Evolutionary conservation across 2,888 invertebrate species (phyloP).

Genomic region (Allacma fusca): DNA sequence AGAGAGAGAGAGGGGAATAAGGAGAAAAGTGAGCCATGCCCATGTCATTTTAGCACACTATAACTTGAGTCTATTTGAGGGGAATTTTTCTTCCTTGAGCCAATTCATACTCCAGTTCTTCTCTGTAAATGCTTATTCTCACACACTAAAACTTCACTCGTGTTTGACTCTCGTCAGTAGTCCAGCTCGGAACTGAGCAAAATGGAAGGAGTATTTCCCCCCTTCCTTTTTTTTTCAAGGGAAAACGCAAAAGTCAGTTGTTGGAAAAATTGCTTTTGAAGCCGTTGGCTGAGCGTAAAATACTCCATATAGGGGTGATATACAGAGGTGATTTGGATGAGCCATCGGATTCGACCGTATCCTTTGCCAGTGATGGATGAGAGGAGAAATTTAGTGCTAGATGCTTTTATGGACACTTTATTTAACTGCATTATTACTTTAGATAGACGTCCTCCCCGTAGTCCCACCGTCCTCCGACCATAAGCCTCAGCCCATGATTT

Average conservation of each 20-base stretch:
- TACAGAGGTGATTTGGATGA: conserved; percentile 33
- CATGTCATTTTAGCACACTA: conserved; percentile 6
- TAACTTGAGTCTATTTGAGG: background rate
- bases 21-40: background rate
- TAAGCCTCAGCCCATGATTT: too few relatives aligned
- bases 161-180: too few relatives aligned
- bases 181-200: background rate
- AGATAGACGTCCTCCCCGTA: background rate
- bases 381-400: conserved; percentile 27
- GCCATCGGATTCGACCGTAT: conserved; percentile 17
- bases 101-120: background rate
- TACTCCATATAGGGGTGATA: conserved; percentile 3
- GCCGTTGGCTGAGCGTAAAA: conserved; percentile 9
- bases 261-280: conserved; percentile 33
- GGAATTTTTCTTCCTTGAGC: conserved; percentile 9
- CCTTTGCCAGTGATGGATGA: conserved; percentile 31
- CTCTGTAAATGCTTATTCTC: too few relatives aligned
- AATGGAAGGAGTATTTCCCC: background rate
- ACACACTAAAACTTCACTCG: too few relatives aligned
- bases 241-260: conserved; percentile 11
- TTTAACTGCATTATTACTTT: conserved; percentile 35
- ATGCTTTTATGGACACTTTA: conserved; percentile 35
- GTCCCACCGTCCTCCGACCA: background rate
- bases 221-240: background rate
- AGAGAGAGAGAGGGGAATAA: conserved; percentile 18